These are phyloP conservation scores for Chouioia cunea DNA, from an alignment of 2,888 invertebrate species.

Conservation along the genomic window DNA sequence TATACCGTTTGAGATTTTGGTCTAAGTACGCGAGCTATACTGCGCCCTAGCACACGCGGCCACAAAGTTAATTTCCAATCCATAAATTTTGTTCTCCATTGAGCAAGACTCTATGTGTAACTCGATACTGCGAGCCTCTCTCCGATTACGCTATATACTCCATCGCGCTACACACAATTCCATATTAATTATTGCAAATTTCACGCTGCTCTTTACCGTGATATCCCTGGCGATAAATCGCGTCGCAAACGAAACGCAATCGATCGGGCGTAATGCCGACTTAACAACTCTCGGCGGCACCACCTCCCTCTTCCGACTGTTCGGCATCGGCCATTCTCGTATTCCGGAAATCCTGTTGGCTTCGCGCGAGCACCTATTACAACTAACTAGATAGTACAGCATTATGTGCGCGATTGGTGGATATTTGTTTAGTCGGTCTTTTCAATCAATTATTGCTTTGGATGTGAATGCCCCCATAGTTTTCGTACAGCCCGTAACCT, in stretches of 20 bases:
- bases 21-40: not conserved
- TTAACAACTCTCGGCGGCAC: slow-evolving; percentile 1
- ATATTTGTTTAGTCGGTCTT: slow-evolving; percentile 10
- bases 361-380: slow-evolving; percentile 29
- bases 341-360: slow-evolving; percentile 45
- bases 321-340: slow-evolving; percentile 12
- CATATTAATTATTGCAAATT: slow-evolving; percentile 59
- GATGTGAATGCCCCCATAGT: no score
- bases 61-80: slow-evolving; percentile 18
- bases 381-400: slow-evolving; percentile 29
- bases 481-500: no score
- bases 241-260: slow-evolving; percentile 48
- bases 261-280: slow-evolving; percentile 29
- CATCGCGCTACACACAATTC: not conserved
- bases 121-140: not conserved
- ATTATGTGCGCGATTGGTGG: slow-evolving; percentile 8
- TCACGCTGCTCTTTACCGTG: slow-evolving; percentile 47
- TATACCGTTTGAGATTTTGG: slow-evolving; percentile 30
- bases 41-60: not conserved
- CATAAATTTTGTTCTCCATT: slow-evolving; percentile 32
- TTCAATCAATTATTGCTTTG: no score
- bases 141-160: not conserved
- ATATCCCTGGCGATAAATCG: slow-evolving; percentile 46
- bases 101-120: slow-evolving; percentile 16
- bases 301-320: not conserved